phyloP scores from a whole-genome alignment of 2,888 invertebrate genomes.

The Plagiodera versicolora region DNA sequence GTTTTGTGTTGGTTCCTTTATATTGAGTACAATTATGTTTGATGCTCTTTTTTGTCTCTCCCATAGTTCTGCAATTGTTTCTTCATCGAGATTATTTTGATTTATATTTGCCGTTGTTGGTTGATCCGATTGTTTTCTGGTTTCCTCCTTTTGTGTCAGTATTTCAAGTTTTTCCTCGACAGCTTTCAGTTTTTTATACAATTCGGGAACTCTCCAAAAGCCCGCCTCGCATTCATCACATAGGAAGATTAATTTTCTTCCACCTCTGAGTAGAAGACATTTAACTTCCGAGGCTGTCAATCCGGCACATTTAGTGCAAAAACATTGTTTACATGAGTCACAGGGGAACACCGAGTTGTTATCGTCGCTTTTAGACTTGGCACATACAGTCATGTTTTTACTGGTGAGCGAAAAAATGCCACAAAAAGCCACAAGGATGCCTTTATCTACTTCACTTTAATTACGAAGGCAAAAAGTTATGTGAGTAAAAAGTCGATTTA shows the following conservation, averaged over 20 bases:
- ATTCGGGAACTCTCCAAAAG: conserved; percentile 2
- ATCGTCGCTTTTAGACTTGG: not conserved
- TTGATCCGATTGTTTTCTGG: conserved; percentile 9
- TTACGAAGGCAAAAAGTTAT: too few relatives aligned
- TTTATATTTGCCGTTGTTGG: conserved; percentile 1
- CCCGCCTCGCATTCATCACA: conserved; percentile 4
- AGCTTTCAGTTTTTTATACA: conserved; percentile 2
- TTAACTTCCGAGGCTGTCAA: conserved; percentile 5
- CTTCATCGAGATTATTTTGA: conserved; percentile 5
- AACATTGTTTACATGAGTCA: conserved; percentile 8
- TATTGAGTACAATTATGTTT: conserved; percentile 5
- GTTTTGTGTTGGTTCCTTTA: conserved; percentile 9
- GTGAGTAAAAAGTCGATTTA: too few relatives aligned
- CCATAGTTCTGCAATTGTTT: conserved; percentile 6
- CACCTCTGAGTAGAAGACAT: conserved; percentile 2
- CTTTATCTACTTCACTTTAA: too few relatives aligned
- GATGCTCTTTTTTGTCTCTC: not conserved
- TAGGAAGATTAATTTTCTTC: conserved; percentile 4
- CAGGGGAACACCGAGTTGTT: not conserved
- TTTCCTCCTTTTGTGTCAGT: conserved; percentile 3
- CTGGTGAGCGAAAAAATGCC: not conserved
- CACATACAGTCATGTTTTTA: not conserved
- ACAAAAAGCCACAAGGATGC: too few relatives aligned
- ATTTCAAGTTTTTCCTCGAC: conserved; percentile 8
- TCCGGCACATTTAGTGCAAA: conserved; percentile 7